Conservation (phyloP, 2,113 vertebrate genomes). For the Zosterops borbonicus region DNA sequence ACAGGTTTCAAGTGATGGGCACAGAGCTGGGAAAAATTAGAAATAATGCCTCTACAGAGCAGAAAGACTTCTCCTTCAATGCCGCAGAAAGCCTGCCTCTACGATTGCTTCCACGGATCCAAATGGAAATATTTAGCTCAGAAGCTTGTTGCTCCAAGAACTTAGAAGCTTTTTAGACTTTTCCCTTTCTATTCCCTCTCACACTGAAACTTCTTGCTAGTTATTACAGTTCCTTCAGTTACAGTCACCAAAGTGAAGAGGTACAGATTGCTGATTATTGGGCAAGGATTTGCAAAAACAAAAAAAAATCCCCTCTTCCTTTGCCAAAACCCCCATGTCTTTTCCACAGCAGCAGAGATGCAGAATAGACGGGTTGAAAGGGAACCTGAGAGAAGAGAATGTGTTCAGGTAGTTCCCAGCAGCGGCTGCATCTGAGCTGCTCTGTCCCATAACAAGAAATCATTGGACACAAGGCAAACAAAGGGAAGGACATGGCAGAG, state of each 20-base stretch:
- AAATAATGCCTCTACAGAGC: fast-evolving
- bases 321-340: neutral
- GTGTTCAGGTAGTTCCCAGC: neutral
- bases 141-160: neutral
- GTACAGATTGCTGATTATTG: neutral
- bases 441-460: neutral
- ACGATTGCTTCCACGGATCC: neutral
- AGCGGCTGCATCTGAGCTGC: neutral
- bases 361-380: neutral
- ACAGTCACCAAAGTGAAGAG: neutral
- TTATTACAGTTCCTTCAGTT: neutral
- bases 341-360: neutral
- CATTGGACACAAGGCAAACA: neutral
- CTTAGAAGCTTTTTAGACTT: neutral
- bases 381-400: neutral
- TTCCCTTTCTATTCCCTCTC: neutral
- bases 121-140: neutral
- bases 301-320: neutral
- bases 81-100: neutral
- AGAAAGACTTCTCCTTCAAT: neutral
- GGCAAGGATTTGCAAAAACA: neutral
- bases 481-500: neutral
- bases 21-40: neutral
- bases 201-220: neutral
- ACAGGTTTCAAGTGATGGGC: neutral